A percentile compares a stretch with the other conserved stretches of the same genome.
phyloP scores from a whole-genome alignment of 2,797 vertebrate species.

The Intellagama lesueurii region DNA sequence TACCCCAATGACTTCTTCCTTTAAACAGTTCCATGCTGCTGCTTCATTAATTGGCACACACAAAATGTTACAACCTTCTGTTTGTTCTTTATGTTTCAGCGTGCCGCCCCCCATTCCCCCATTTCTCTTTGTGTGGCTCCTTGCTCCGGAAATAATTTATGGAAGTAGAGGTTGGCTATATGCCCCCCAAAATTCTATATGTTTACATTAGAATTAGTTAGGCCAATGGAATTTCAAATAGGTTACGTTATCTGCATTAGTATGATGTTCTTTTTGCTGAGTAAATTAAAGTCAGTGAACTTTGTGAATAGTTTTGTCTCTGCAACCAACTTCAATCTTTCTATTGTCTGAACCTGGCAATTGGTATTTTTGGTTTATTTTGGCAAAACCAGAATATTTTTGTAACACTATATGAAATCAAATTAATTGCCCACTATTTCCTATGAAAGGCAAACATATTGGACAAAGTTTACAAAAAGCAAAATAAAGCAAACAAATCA shows the following conservation, averaged over 20 bases:
- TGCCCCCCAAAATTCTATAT: constrained; percentile 21
- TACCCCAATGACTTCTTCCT: constrained; percentile 51
- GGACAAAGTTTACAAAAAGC: constrained; percentile 42
- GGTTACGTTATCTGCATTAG: constrained; percentile 34
- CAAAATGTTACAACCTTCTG: constrained; percentile 38
- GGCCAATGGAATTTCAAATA: constrained; percentile 44
- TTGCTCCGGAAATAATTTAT: not conserved
- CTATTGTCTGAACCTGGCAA: constrained; percentile 55
- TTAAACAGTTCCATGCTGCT: constrained; percentile 30
- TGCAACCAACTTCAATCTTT: constrained; percentile 50
- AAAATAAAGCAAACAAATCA: constrained; percentile 22
- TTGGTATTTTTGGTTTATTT: constrained; percentile 4
- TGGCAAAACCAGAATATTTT: not conserved
- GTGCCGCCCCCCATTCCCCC: constrained; percentile 24
- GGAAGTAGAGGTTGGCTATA: constrained; percentile 1
- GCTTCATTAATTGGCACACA: constrained; percentile 40
- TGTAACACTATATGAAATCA: not conserved
- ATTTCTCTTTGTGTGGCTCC: not conserved
- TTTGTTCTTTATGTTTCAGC: constrained; percentile 36
- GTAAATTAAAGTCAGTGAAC: constrained; percentile 51
- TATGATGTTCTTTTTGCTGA: constrained; percentile 60
- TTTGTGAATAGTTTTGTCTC: constrained; percentile 46
- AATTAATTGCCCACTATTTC: constrained; percentile 24
- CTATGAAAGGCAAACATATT: constrained; percentile 43
- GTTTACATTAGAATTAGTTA: constrained; percentile 48